Evolutionary conservation across 2,797 vertebrate genomes (phyloP).

Genomic region (Acanthopagrus latus): DNA sequence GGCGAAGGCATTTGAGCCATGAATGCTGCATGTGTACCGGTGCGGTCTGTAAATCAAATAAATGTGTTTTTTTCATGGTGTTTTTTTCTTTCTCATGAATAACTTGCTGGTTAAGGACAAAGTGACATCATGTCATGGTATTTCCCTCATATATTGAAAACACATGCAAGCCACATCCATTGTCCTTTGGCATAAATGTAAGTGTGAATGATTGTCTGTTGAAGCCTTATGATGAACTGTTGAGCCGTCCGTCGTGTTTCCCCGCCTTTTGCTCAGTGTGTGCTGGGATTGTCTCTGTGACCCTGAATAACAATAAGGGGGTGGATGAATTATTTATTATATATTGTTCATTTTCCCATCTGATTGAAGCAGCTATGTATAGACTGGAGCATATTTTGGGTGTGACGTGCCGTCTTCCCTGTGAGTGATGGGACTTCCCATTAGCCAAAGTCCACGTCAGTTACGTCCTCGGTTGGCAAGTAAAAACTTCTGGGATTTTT

Average conservation of each 20-base stretch:
- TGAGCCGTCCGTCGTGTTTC: conserved; percentile 54
- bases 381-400: conserved; percentile 30
- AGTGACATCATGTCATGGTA: conserved; percentile 34
- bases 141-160: conserved; percentile 23
- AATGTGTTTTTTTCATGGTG: neutral
- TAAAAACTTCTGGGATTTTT: conserved; percentile 24
- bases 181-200: conserved; percentile 51
- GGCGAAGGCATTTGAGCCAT: neutral
- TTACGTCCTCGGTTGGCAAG: conserved; percentile 9
- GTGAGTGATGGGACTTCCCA: conserved; percentile 53
- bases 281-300: conserved; percentile 63
- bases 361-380: conserved; percentile 48
- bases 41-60: conserved; percentile 5
- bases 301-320: conserved; percentile 75
- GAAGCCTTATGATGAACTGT: conserved; percentile 67
- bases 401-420: conserved; percentile 38
- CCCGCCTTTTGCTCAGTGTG: conserved; percentile 48
- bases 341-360: conserved; percentile 65
- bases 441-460: conserved; percentile 34
- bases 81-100: conserved; percentile 24
- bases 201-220: conserved; percentile 67
- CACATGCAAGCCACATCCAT: conserved; percentile 52
- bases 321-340: conserved; percentile 74
- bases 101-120: conserved; percentile 19
- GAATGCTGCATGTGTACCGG: neutral